phyloP scores from a whole-genome alignment of 2,113 vertebrate genomes.

The Phalacrocorax pelagicus region DNA sequence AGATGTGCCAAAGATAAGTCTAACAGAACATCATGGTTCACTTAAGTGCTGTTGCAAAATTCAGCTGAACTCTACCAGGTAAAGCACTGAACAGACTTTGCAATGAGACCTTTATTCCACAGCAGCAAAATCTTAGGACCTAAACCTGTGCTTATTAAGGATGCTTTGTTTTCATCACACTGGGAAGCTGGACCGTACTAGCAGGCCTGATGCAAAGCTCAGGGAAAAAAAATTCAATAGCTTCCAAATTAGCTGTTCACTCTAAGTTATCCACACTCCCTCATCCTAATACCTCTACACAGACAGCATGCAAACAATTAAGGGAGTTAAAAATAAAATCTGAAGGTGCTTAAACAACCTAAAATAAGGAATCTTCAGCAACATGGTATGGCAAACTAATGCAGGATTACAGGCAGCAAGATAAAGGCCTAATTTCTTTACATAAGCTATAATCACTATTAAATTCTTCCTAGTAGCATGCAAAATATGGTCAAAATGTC shows the following conservation, averaged over 20 bases:
- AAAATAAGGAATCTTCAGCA: not conserved
- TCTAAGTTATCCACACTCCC: not conserved
- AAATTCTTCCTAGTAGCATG: not conserved
- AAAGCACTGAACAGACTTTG: not conserved
- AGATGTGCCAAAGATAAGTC: not conserved
- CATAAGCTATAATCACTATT: not conserved
- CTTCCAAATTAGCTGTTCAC: not conserved
- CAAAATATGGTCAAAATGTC: not conserved
- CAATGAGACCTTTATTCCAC: not conserved
- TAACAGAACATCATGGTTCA: not conserved
- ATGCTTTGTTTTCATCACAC: not conserved
- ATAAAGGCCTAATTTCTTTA: not conserved
- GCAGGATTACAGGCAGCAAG: not conserved
- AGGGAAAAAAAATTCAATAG: not conserved
- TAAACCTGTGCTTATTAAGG: not conserved
- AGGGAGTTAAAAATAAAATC: not conserved
- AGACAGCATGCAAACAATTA: not conserved
- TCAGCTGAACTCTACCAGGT: not conserved
- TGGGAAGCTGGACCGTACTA: not conserved
- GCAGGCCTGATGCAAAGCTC: not conserved
- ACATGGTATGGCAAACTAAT: not conserved
- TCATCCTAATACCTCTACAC: no score
- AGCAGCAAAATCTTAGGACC: not conserved
- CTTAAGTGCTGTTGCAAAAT: not conserved
- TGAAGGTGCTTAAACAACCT: not conserved